Percentiles rank a stretch among this genome's conserved stretches.
Evolutionary conservation across 2,797 vertebrate species (phyloP).

Genomic region (Cossypha polioptera): DNA sequence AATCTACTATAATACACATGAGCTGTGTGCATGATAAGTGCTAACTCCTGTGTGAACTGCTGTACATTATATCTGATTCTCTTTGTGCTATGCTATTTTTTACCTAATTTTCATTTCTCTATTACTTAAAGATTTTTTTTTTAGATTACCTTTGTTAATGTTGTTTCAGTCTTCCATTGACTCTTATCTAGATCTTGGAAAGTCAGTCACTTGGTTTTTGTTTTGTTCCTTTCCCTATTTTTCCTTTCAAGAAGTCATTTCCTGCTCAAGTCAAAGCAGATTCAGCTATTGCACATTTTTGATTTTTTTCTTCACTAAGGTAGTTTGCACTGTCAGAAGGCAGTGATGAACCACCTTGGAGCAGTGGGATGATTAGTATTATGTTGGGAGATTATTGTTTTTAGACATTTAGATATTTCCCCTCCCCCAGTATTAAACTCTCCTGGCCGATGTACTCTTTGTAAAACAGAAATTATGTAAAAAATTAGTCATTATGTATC

Average conservation of each 20-base stretch:
- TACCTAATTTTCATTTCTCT: background rate
- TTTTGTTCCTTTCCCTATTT: background rate
- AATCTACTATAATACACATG: background rate
- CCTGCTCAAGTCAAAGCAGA: background rate
- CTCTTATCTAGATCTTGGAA: background rate
- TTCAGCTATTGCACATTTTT: background rate
- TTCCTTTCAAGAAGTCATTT: background rate
- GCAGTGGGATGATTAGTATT: background rate
- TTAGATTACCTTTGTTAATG: background rate
- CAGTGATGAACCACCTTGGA: background rate
- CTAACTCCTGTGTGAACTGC: background rate
- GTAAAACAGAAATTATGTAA: background rate
- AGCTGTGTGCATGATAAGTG: background rate
- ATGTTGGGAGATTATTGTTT: background rate
- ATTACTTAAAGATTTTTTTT: background rate
- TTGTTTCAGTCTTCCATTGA: background rate
- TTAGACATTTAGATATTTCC: background rate
- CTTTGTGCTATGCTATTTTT: background rate
- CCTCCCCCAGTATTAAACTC: fast-evolving
- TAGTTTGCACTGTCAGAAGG: background rate
- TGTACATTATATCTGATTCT: background rate
- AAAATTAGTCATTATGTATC: background rate
- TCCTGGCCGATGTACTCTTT: background rate
- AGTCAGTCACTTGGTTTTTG: background rate
- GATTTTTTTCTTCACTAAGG: background rate